Evolutionary conservation across 2,888 invertebrate genomes (phyloP).

Genomic region (Leptinotarsa peninsularis): DNA sequence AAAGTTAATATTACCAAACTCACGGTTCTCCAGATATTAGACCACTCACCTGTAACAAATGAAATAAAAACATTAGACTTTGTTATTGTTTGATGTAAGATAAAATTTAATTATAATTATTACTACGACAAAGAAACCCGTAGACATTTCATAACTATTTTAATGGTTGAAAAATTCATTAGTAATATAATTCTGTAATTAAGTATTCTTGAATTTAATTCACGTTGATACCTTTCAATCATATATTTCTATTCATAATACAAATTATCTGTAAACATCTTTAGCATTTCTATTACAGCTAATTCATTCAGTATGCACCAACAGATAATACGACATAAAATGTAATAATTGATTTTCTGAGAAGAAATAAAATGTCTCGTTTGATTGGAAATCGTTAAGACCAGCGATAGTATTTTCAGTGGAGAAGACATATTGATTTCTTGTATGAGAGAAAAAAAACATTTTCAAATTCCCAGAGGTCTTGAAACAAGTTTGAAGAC

Average conservation of each 20-base stretch:
- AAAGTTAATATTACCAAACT: not conserved
- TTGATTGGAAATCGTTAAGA: not conserved
- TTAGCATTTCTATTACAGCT: not conserved
- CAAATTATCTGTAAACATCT: not conserved
- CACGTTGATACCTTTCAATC: not conserved
- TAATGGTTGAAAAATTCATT: too few relatives aligned
- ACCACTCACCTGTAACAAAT: slow-evolving; percentile 15
- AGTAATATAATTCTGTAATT: not conserved
- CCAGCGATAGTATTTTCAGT: not conserved
- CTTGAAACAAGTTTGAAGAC: not conserved
- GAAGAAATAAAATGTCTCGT: not conserved
- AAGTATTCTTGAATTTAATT: not conserved
- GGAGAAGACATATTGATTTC: not conserved
- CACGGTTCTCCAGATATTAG: not conserved
- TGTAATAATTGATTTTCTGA: slow-evolving; percentile 5
- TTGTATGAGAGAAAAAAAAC: not conserved
- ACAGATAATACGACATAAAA: slow-evolving; percentile 6
- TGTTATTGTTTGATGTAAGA: too few relatives aligned
- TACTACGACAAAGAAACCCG: too few relatives aligned
- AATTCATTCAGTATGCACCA: not conserved
- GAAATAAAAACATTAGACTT: not conserved
- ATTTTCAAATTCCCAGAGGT: not conserved
- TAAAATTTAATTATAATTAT: too few relatives aligned
- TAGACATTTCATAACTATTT: too few relatives aligned
- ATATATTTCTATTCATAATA: not conserved